Evolutionary conservation across 2,888 invertebrate genomes (phyloP).

Genomic region (Julus scanicus): DNA sequence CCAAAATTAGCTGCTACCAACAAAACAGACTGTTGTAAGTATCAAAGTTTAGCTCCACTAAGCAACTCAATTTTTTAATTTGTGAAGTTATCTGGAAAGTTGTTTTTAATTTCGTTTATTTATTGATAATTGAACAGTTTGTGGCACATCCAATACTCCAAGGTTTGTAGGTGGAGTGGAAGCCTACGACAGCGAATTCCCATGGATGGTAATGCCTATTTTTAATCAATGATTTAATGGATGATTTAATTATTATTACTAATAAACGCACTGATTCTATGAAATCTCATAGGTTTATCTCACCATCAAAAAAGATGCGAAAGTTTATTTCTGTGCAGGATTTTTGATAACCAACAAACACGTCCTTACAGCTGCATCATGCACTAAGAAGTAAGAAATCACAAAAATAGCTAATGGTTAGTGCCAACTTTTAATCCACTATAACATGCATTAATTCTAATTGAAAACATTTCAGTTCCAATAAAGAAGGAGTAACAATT

Average conservation of each 20-base stretch:
- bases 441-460: neutral
- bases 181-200: slow-evolving; percentile 85
- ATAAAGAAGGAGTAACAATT: slow-evolving; percentile 71
- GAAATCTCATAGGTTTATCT: slow-evolving; percentile 59
- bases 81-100: too few species aligned
- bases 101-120: neutral
- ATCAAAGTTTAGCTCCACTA: neutral
- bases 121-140: slow-evolving; percentile 29
- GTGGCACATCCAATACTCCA: slow-evolving; percentile 38
- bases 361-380: slow-evolving; percentile 48
- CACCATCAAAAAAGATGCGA: slow-evolving; percentile 82
- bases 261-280: neutral
- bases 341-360: slow-evolving; percentile 50
- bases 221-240: neutral
- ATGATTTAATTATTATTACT: too few species aligned
- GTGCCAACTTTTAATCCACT: neutral
- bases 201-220: slow-evolving; percentile 72
- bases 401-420: neutral
- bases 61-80: too few species aligned
- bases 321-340: slow-evolving; percentile 64
- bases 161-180: slow-evolving; percentile 85
- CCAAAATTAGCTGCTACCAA: neutral
- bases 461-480: slow-evolving; percentile 8
- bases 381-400: slow-evolving; percentile 3
- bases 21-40: neutral